Base-by-base conservation (phyloP, 2,888 invertebrate genomes). In the Caenorhabditis sinica region DNA sequence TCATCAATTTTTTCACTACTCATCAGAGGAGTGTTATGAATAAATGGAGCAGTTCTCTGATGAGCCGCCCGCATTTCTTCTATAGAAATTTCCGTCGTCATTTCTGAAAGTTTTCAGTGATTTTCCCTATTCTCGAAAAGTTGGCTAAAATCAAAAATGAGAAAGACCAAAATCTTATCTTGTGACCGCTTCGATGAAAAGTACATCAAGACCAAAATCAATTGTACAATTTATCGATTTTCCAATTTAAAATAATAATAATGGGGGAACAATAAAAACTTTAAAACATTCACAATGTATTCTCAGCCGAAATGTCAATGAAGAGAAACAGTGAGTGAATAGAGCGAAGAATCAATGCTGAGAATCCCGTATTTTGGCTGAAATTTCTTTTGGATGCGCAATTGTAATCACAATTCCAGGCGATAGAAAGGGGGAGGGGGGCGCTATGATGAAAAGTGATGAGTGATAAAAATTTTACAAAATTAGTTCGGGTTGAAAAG, bases 21-120 rank as follows among this genome's bases (percentile, higher is more conserved):
- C 68, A 89, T 80, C 0, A 89, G 66, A 2, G 88, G 87, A 13
- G 89, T 89, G n/a, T 63, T 36, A 49, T 88, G 87, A 20, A 89
- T 69, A 30, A 60, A 56, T 1, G 33, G 56, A 23, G 53, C 23
- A 20, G 86, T 84, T 60, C 87, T 20, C 20, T 85, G 20, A 28
- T 60, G 60, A 30, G 88, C 88, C 20, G 71, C 72, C 13, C 28
- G 25, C 79, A 87, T 87, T 76, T 73, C 83, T 3, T 73, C 30
- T 0, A 75, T 25, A 11, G 83, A 73, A 23, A 83, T 77, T 68
- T 74, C 36, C 13, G 74, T 36, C 0, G 60, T 51, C 74, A 74
- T 81, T 17, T 40, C 56, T 49, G 33, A 43, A 56, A 65, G 13
- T 23, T 9, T 33, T 4, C 40, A 6, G 6, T 6, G 2, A 11